phyloP scores from a whole-genome alignment of 2,113 vertebrate genomes.

The Leuciscus idus region DNA sequence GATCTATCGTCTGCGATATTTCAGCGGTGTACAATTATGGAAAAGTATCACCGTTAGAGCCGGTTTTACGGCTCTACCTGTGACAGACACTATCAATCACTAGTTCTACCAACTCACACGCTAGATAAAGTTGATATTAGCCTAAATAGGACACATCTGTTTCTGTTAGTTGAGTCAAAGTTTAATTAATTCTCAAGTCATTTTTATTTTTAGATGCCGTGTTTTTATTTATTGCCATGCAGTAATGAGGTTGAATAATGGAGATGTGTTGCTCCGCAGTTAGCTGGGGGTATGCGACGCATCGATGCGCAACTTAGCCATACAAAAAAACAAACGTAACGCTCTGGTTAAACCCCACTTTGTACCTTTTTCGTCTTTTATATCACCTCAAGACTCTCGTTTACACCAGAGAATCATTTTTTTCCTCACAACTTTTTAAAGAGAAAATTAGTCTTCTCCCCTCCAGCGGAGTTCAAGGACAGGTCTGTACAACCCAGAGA shows the following conservation, averaged over 20 bases:
- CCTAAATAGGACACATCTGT: conserved; percentile 84
- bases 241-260: conserved; percentile 78
- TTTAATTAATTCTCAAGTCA: conserved; percentile 83
- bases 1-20: conserved; percentile 72
- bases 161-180: conserved; percentile 78
- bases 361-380: conserved; percentile 53
- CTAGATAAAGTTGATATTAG: conserved; percentile 79
- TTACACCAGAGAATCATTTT: conserved; percentile 51
- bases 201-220: conserved; percentile 79
- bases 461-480: conserved; percentile 77
- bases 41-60: conserved; percentile 65
- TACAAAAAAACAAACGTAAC: conserved; percentile 45
- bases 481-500: conserved; percentile 73
- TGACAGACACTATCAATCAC: conserved; percentile 80
- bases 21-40: conserved; percentile 67
- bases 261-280: conserved; percentile 70
- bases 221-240: conserved; percentile 75
- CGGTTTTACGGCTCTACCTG: conserved; percentile 65
- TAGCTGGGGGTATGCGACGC: conserved; percentile 73
- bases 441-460: conserved; percentile 79
- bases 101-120: conserved; percentile 75
- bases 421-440: conserved; percentile 55
- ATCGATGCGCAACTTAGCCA: conserved; percentile 38
- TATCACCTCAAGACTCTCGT: conserved; percentile 55
- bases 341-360: conserved; percentile 64